A percentile compares a stretch with the other conserved stretches of the same genome.
These are phyloP conservation scores for Discoglossus pictus DNA, from an alignment of 2,797 vertebrate species.

Conservation along the genomic window DNA sequence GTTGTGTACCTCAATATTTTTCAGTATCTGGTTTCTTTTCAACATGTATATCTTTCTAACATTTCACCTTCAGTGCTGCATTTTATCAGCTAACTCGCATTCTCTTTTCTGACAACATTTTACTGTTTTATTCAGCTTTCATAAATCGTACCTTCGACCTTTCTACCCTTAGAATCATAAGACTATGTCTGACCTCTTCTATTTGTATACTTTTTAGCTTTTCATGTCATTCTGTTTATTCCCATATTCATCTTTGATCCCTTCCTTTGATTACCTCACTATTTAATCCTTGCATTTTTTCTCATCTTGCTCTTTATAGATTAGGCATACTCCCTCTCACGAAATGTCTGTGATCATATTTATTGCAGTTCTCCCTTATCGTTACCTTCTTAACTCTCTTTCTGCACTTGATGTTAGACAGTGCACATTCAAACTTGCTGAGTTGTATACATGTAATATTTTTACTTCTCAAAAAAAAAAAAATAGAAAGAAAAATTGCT, in stretches of 20 bases:
- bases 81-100: too few relatives aligned
- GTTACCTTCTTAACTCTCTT: slow-evolving; percentile 15
- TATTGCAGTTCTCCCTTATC: slow-evolving; percentile 32
- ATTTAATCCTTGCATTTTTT: slow-evolving; percentile 24
- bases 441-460: background rate
- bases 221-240: background rate
- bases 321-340: slow-evolving; percentile 8
- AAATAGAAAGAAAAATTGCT: too few relatives aligned
- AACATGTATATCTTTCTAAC: too few relatives aligned
- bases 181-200: too few relatives aligned
- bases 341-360: slow-evolving; percentile 33
- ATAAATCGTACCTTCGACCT: too few relatives aligned
- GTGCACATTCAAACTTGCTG: slow-evolving; percentile 23
- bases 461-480: background rate
- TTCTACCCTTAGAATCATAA: too few relatives aligned
- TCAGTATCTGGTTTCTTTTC: too few relatives aligned
- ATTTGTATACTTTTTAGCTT: too few relatives aligned
- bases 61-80: too few relatives aligned
- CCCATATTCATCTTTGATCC: background rate
- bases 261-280: background rate
- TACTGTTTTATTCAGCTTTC: too few relatives aligned
- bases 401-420: slow-evolving; percentile 32
- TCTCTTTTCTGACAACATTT: too few relatives aligned
- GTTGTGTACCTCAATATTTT: too few relatives aligned
- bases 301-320: slow-evolving; percentile 21